Evolutionary conservation across 2,113 vertebrate genomes (phyloP).

Genomic region (Callorhinus ursinus): DNA sequence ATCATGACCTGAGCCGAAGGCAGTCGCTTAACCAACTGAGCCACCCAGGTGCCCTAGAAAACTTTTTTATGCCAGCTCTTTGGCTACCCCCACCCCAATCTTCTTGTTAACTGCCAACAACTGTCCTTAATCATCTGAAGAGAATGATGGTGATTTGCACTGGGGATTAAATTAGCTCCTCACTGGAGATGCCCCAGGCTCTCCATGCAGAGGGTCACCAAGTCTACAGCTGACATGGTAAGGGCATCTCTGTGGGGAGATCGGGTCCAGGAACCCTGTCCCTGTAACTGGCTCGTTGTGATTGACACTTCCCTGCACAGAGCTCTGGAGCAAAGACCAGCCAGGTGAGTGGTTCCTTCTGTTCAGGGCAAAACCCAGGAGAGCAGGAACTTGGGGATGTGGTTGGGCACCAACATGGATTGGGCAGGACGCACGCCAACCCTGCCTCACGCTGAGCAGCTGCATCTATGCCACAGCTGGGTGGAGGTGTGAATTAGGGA

Average conservation of each 20-base stretch:
- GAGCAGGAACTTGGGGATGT: not conserved
- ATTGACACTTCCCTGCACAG: not conserved
- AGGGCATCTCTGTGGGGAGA: not conserved
- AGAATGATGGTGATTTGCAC: not conserved
- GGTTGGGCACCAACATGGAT: fast-evolving
- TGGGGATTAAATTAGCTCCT: not conserved
- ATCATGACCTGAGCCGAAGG: no score
- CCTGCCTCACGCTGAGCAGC: not conserved
- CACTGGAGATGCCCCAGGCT: not conserved
- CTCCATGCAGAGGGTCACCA: not conserved
- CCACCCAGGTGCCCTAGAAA: no score
- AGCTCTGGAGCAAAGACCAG: not conserved
- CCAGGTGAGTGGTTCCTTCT: not conserved
- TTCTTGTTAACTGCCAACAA: not conserved
- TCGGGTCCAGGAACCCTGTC: no score
- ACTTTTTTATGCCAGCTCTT: no score
- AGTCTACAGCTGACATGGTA: not conserved
- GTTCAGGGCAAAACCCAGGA: not conserved
- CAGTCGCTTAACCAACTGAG: no score
- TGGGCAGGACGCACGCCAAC: not conserved
- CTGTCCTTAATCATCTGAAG: not conserved
- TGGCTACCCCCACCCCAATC: no score
- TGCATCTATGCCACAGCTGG: not conserved
- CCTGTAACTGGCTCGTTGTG: not conserved
- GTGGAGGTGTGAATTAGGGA: not conserved